Conservation (phyloP, 2,113 vertebrate genomes). For the Sphyrna mokarran region DNA sequence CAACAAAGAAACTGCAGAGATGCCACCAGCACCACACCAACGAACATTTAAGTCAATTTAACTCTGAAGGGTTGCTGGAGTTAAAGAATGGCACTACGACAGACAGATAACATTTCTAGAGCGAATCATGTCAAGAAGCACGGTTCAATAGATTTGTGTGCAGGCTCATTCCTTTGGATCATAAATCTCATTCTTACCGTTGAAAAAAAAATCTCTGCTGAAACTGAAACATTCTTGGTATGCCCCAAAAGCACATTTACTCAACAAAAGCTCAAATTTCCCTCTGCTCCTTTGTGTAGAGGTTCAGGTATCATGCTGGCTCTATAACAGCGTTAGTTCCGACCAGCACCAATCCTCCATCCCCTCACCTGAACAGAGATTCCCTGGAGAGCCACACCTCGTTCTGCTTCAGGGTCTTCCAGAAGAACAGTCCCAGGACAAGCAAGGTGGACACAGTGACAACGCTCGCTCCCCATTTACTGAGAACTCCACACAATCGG, state of each 20-base stretch:
- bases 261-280: background rate
- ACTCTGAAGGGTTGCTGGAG: background rate
- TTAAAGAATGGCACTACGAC: background rate
- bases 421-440: conserved; percentile 82
- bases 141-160: too few species aligned
- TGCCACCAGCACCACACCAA: background rate
- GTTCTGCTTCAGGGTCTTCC: conserved; percentile 88
- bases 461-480: conserved; percentile 64
- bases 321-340: background rate
- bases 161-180: background rate
- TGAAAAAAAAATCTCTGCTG: background rate
- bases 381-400: conserved; percentile 91
- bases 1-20: background rate
- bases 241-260: background rate
- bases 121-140: background rate
- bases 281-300: background rate
- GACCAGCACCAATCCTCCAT: background rate
- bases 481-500: conserved; percentile 64
- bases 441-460: conserved; percentile 65
- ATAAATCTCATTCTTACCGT: background rate
- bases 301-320: background rate
- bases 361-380: conserved; percentile 78
- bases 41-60: background rate
- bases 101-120: background rate
- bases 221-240: background rate